phyloP scores from a whole-genome alignment of 2,888 invertebrate genomes.

The Nebria salina region DNA sequence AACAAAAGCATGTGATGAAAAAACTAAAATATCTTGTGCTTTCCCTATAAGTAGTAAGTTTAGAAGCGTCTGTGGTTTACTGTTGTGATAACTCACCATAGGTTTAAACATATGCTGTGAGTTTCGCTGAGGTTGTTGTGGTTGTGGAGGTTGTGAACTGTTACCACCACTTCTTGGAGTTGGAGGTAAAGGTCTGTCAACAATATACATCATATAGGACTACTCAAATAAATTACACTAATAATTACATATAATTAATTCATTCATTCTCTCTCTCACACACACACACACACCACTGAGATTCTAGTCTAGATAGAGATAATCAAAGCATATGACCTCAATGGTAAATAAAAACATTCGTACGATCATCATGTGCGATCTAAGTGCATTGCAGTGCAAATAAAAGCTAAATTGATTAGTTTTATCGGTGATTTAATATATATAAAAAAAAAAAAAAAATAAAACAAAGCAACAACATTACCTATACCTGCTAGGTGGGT shows the following conservation, averaged over 20 bases:
- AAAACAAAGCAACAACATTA: slow-evolving; percentile 51
- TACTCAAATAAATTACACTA: slow-evolving; percentile 7
- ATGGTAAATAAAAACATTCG: background rate
- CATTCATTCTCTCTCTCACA: background rate
- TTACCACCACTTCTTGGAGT: slow-evolving; percentile 77
- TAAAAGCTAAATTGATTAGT: slow-evolving; percentile 13
- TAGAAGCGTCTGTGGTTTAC: background rate
- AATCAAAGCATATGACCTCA: too few species aligned
- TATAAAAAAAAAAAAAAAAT: slow-evolving; percentile 23
- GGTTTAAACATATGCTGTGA: slow-evolving; percentile 89
- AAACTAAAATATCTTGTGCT: slow-evolving; percentile 6
- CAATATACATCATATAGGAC: slow-evolving; percentile 45
- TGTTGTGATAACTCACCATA: slow-evolving; percentile 70
- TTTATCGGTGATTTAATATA: background rate
- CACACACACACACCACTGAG: too few species aligned
- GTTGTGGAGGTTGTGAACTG: slow-evolving; percentile 58
- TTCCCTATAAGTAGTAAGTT: too few species aligned
- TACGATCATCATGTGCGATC: background rate
- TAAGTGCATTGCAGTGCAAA: slow-evolving; percentile 6
- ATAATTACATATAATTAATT: slow-evolving; percentile 2
- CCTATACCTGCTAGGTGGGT: slow-evolving; percentile 78
- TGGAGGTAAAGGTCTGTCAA: slow-evolving; percentile 80
- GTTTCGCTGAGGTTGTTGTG: slow-evolving; percentile 78
- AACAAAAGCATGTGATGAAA: slow-evolving; percentile 15
- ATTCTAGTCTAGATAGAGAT: too few species aligned